Evolutionary conservation across 2,888 invertebrate genomes (phyloP), one percentile per base, ranked within the genome.

Genomic region (Zygogramma bicolorata): DNA sequence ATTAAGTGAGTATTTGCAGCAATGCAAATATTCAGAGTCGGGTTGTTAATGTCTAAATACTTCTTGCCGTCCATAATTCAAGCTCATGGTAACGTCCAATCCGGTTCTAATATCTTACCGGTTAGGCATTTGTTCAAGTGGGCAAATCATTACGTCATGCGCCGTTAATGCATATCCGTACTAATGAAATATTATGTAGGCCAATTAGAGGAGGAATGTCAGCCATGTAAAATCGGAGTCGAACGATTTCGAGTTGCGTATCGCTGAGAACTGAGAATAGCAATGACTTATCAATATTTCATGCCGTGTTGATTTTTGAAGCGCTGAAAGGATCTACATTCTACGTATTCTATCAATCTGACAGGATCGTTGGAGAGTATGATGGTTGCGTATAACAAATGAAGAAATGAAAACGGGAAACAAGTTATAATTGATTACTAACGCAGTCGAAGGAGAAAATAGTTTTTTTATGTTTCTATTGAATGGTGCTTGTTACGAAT

Each of bases 11-110:
- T 63, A 63, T 76, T 72, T 74, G 69, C 74, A 74, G 68, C 68
- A 76, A 77, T 79, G 77, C 76, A 77, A 77, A 79, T 76, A 75
- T 68, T 53, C 72, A 59, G 75, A 75, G 76, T 38, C 42, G 57
- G 69, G 77, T 75, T 79, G 79, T 79, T 77, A 77, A 79, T 68
- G 79, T 77, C 79, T 72, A 74, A 79, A 73, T 70, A 71, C 72
- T 74, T 63, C 71, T 71, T 59, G 65, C 42, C 38, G 67, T 66
- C 58, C 65, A 69, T 79, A 79, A 76, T 67, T 79, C 77, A 79
- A 70, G 38, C 68, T 40, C 70, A 70, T 66, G 73, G 68, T 67
- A 61, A 71, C 61, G 66, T 71, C 71, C 67, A 58, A 46, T 40
- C 61, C 65, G 68, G 69, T 65, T 69, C 65, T 62, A 68, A 72